A percentile compares a stretch with the other conserved stretches of the same genome.
Evolutionary conservation across 2,113 vertebrate genomes (phyloP).

Genomic region (Datnioides undecimradiatus): DNA sequence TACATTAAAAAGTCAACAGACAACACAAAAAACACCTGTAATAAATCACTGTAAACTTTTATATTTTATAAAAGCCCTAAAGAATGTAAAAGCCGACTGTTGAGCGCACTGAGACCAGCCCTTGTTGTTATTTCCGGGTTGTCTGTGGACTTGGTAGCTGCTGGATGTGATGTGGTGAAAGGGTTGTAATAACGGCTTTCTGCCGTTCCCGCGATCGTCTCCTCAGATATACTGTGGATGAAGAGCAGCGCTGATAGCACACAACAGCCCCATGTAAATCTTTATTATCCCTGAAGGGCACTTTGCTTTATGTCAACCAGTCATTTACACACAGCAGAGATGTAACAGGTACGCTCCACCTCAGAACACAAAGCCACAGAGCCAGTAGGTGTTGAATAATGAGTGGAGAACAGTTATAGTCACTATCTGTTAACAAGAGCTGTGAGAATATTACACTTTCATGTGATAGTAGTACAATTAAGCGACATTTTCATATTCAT

Average conservation of each 20-base stretch:
- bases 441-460: neutral
- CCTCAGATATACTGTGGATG: constrained; percentile 51
- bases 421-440: neutral
- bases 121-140: constrained; percentile 5
- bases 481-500: neutral
- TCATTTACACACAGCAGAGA: constrained; percentile 56
- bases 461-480: neutral
- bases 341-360: constrained; percentile 43
- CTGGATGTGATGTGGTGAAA: constrained; percentile 33
- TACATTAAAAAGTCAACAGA: constrained; percentile 16
- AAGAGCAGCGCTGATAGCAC: constrained; percentile 46
- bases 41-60: neutral
- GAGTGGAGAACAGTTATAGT: neutral
- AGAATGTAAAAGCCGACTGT: neutral
- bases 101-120: neutral
- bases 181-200: constrained; percentile 43
- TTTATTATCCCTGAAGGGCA: constrained; percentile 67
- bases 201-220: constrained; percentile 41
- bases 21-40: neutral
- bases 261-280: constrained; percentile 63
- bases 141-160: constrained; percentile 24
- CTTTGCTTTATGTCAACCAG: constrained; percentile 54
- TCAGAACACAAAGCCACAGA: constrained; percentile 10
- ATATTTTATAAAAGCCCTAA: neutral
- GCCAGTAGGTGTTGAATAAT: constrained; percentile 9